A percentile compares a stretch with the other conserved stretches of the same genome.
phyloP scores from a whole-genome alignment of 2,888 invertebrate genomes.

The Drosophila seclusa region DNA sequence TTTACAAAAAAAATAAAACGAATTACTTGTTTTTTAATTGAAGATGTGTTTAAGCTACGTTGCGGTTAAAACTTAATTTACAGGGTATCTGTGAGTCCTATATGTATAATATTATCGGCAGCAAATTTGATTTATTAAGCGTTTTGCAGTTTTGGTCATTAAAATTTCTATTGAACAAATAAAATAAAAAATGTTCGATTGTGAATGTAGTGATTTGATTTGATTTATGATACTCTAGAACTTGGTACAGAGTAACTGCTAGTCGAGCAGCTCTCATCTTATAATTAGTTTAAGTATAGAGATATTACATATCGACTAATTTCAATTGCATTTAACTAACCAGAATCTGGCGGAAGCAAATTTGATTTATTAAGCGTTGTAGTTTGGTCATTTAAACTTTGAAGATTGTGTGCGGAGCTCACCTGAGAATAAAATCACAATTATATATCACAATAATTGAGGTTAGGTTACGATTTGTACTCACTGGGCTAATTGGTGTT shows the following conservation, averaged over 20 bases:
- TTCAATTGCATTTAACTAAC: slow-evolving; percentile 79
- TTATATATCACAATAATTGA: background rate
- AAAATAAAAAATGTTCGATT: slow-evolving; percentile 27
- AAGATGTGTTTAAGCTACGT: slow-evolving; percentile 9
- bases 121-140: slow-evolving; percentile 63
- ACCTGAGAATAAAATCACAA: slow-evolving; percentile 70
- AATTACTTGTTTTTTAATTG: slow-evolving; percentile 4
- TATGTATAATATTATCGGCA: slow-evolving; percentile 42
- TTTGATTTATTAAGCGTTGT: slow-evolving; percentile 83
- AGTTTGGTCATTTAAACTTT: slow-evolving; percentile 83
- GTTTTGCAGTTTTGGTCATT: slow-evolving; percentile 52
- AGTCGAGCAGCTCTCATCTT: slow-evolving; percentile 25
- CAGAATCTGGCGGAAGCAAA: slow-evolving; percentile 83
- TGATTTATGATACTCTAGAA: slow-evolving; percentile 44
- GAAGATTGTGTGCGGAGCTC: slow-evolving; percentile 84
- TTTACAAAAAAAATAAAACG: background rate
- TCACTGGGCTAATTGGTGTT: slow-evolving; percentile 85
- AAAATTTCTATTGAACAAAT: slow-evolving; percentile 32
- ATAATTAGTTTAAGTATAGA: slow-evolving; percentile 34
- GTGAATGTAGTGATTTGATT: slow-evolving; percentile 35
- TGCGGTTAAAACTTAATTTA: slow-evolving; percentile 40
- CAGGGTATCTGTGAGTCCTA: slow-evolving; percentile 46
- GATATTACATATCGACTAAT: slow-evolving; percentile 69
- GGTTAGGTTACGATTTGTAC: slow-evolving; percentile 7
- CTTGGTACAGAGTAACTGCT: slow-evolving; percentile 49